Percentiles rank a stretch among this genome's conserved stretches.
Conservation (phyloP, 2,888 invertebrate genomes). For the Zaprionus obscuricornis region DNA sequence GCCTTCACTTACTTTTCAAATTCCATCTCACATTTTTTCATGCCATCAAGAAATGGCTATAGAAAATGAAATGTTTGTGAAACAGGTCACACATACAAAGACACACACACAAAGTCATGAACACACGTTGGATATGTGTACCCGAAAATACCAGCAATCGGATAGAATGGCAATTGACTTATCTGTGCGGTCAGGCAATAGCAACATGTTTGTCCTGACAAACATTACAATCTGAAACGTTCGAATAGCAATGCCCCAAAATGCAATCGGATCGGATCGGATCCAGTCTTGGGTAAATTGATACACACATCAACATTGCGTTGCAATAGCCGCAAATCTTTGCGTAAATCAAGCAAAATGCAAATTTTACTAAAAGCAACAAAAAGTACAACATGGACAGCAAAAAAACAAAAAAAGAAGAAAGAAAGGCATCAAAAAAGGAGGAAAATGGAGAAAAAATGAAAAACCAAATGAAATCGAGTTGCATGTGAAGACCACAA, state of each 20-base stretch:
- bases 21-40: no score
- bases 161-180: slow-evolving; percentile 66
- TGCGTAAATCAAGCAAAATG: slow-evolving; percentile 77
- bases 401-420: slow-evolving; percentile 14
- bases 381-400: slow-evolving; percentile 5
- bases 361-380: slow-evolving; percentile 66
- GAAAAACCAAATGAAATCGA: no score
- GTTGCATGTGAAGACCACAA: no score
- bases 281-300: slow-evolving; percentile 65
- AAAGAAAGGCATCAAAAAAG: slow-evolving; percentile 5
- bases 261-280: slow-evolving; percentile 49
- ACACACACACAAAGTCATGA: no score
- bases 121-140: no score
- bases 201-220: slow-evolving; percentile 66
- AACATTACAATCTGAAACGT: slow-evolving; percentile 52
- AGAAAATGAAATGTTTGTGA: no score
- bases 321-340: slow-evolving; percentile 75
- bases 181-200: slow-evolving; percentile 68
- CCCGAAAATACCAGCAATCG: slow-evolving; percentile 59
- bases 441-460: slow-evolving; percentile 11
- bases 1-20: no score
- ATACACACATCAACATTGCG: slow-evolving; percentile 75
- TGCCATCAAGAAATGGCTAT: no score
- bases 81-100: no score
- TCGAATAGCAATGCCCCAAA: slow-evolving; percentile 21